Evolutionary conservation across 2,797 vertebrate genomes (phyloP).

Genomic region (Peromyscus aztecus): DNA sequence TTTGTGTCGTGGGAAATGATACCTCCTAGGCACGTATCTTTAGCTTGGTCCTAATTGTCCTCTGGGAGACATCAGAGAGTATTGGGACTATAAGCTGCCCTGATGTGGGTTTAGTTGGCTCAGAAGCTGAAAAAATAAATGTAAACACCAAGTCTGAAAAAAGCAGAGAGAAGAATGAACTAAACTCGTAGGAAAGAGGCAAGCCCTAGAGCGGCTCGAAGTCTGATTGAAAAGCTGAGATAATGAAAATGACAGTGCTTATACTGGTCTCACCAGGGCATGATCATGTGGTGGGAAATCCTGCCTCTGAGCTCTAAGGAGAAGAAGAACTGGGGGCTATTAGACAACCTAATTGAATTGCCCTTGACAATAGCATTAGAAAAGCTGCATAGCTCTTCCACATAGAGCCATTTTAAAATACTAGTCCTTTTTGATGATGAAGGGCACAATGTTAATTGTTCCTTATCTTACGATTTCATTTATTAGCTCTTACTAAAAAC

Average conservation of each 20-base stretch:
- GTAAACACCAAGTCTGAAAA: neutral
- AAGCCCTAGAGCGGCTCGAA: too few species aligned
- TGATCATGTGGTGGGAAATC: too few species aligned
- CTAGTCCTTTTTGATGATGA: neutral
- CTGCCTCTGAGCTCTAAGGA: neutral
- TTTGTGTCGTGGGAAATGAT: neutral
- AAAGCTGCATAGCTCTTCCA: neutral
- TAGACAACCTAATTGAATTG: neutral
- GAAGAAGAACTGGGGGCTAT: neutral
- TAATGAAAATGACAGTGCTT: neutral
- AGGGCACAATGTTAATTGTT: neutral
- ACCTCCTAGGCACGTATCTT: neutral
- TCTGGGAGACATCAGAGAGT: neutral
- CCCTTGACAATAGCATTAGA: neutral
- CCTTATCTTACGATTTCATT: slow-evolving; percentile 12
- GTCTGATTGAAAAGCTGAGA: neutral
- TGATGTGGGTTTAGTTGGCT: neutral
- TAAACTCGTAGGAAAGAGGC: neutral
- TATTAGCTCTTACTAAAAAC: slow-evolving; percentile 58
- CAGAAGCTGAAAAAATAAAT: neutral
- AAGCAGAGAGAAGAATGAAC: neutral
- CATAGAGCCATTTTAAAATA: neutral
- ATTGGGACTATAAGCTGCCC: neutral
- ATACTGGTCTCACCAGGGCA: neutral
- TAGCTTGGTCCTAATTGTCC: neutral